A percentile compares a stretch with the other conserved stretches of the same genome.
These are phyloP conservation scores for Odontamblyopus lacepedii DNA, from an alignment of 2,797 vertebrate species.

Conservation along the genomic window DNA sequence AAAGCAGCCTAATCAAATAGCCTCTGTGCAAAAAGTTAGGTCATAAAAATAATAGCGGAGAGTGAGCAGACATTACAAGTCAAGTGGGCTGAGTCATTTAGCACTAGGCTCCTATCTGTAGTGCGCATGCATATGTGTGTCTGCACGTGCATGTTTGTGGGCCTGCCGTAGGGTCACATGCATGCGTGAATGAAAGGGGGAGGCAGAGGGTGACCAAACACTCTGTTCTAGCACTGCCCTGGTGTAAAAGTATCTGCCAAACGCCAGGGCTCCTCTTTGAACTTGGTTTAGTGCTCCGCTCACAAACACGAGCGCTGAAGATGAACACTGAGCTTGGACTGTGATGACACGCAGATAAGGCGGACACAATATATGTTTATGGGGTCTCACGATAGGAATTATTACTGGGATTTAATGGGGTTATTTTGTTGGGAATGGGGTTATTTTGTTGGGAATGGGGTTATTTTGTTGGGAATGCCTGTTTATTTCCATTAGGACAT, in stretches of 20 bases:
- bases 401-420: constrained; percentile 30
- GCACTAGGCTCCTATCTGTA: constrained; percentile 37
- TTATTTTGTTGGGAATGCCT: constrained; percentile 2
- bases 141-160: constrained; percentile 27
- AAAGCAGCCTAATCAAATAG: constrained; percentile 11
- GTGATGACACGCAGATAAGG: constrained; percentile 69
- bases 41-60: constrained; percentile 10
- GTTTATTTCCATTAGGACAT: constrained; percentile 15
- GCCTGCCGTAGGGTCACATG: constrained; percentile 57
- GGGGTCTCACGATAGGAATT: constrained; percentile 62
- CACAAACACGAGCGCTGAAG: constrained; percentile 76
- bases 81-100: constrained; percentile 18
- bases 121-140: constrained; percentile 19
- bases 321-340: constrained; percentile 65
- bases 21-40: constrained; percentile 2
- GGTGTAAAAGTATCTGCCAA: constrained; percentile 84
- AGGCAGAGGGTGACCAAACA: constrained; percentile 78
- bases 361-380: constrained; percentile 70
- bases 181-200: constrained; percentile 71
- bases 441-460: neutral
- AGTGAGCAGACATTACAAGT: constrained; percentile 21
- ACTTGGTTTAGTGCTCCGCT: constrained; percentile 86
- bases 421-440: constrained; percentile 14
- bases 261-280: constrained; percentile 85
- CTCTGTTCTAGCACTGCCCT: constrained; percentile 73